A percentile compares a stretch with the other conserved stretches of the same genome.
Evolutionary conservation across 2,888 invertebrate genomes (phyloP).

Genomic region (Magallana nippona): DNA sequence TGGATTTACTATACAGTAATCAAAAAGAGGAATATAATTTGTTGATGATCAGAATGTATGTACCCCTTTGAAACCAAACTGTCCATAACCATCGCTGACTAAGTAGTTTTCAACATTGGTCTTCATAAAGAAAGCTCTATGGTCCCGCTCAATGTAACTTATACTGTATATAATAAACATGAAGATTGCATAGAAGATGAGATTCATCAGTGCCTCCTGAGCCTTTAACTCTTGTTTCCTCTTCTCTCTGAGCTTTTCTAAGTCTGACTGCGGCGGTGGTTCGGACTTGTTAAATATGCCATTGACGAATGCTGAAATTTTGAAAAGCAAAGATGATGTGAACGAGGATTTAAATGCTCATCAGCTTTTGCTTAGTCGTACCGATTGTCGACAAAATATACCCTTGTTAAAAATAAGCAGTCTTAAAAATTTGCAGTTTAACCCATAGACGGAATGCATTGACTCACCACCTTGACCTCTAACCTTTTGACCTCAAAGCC

Average conservation of each 20-base stretch:
- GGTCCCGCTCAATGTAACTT: slow-evolving; percentile 62
- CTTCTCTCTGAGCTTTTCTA: slow-evolving; percentile 51
- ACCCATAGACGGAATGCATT: too few relatives aligned
- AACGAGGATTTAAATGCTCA: too few relatives aligned
- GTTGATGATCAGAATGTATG: background rate
- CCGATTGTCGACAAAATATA: too few relatives aligned
- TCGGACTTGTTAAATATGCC: slow-evolving; percentile 16
- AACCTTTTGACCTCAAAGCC: too few relatives aligned
- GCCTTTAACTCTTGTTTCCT: slow-evolving; percentile 55
- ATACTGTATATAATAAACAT: slow-evolving; percentile 60
- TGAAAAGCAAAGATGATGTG: too few relatives aligned
- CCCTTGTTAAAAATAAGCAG: too few relatives aligned
- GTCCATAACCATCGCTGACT: slow-evolving; percentile 37
- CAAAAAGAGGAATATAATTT: too few relatives aligned
- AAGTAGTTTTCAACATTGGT: slow-evolving; percentile 51
- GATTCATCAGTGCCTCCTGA: slow-evolving; percentile 54
- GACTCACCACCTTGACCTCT: too few relatives aligned
- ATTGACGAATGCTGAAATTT: slow-evolving; percentile 5
- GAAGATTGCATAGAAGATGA: slow-evolving; percentile 54
- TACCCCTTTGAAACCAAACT: slow-evolving; percentile 48
- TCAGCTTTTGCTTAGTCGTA: too few relatives aligned
- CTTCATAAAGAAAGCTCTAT: slow-evolving; percentile 55
- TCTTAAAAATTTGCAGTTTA: too few relatives aligned
- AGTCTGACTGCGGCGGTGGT: slow-evolving; percentile 41
- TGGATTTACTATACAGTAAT: too few relatives aligned